A percentile compares a stretch with the other conserved stretches of the same genome.
Conservation (phyloP, 2,113 vertebrate species). For the Chrysemys picta region DNA sequence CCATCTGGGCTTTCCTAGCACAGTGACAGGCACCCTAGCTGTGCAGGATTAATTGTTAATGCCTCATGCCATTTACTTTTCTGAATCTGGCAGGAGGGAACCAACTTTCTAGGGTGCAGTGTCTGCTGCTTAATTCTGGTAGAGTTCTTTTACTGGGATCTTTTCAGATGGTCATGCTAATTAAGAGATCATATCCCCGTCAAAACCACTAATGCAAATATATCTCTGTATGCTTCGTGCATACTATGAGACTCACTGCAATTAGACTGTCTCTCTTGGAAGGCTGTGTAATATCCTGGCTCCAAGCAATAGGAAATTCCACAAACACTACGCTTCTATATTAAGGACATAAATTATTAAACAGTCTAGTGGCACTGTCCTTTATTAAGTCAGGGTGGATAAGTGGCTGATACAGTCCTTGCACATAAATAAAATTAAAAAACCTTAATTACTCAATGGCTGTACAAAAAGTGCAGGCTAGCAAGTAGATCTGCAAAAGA, state of each 20-base stretch:
- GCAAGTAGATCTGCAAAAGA: neutral
- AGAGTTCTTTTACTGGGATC: neutral
- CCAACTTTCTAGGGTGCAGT: neutral
- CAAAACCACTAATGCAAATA: neutral
- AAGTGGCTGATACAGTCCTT: neutral
- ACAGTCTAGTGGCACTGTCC: neutral
- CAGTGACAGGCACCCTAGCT: neutral
- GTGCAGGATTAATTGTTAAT: neutral
- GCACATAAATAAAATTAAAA: neutral
- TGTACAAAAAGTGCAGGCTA: neutral
- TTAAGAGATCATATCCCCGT: neutral
- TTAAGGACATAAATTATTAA: neutral
- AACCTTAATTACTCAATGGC: accelerated
- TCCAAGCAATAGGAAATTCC: neutral
- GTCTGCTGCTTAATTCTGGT: neutral
- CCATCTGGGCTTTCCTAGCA: neutral
- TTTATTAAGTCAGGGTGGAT: neutral
- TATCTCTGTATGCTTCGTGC: neutral
- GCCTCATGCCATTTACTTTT: neutral
- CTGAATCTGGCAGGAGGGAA: neutral
- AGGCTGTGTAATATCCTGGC: neutral
- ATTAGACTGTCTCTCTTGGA: neutral
- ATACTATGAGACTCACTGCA: neutral
- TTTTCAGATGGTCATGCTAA: neutral
- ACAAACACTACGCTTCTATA: neutral